These are phyloP conservation scores for Nesogale talazaci DNA, from an alignment of 2,113 vertebrate genomes.

Conservation along the genomic window DNA sequence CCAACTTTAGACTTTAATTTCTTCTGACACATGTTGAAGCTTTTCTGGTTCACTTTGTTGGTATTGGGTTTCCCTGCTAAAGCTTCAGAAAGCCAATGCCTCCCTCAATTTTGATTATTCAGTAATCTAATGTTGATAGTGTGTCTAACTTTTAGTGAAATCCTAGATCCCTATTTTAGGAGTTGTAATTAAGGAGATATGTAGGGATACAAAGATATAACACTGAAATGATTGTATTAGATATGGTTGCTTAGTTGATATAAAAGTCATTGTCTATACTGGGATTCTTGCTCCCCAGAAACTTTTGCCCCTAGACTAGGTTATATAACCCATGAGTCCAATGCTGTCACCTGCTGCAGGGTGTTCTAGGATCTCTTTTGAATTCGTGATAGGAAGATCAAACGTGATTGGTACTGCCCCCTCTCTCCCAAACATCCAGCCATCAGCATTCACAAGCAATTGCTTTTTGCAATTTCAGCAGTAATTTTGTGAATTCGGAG, in stretches of 20 bases:
- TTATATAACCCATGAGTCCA: not conserved
- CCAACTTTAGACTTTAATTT: not conserved
- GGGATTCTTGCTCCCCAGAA: not conserved
- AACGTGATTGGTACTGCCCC: not conserved
- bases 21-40: constrained; percentile 1
- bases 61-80: not conserved
- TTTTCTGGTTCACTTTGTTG: not conserved
- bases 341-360: not conserved
- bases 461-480: not conserved
- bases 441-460: not conserved
- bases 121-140: not conserved
- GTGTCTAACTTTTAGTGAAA: constrained; percentile 15
- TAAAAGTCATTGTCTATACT: not conserved
- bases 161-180: not conserved
- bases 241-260: not conserved
- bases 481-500: not conserved
- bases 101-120: constrained; percentile 15
- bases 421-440: too few species aligned
- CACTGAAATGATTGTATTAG: not conserved
- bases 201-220: not conserved
- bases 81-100: not conserved
- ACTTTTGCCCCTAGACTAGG: not conserved
- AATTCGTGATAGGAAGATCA: not conserved
- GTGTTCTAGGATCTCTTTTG: not conserved
- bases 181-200: not conserved